Evolutionary conservation across 2,797 vertebrate species (phyloP).

Genomic region (Scleropages formosus): DNA sequence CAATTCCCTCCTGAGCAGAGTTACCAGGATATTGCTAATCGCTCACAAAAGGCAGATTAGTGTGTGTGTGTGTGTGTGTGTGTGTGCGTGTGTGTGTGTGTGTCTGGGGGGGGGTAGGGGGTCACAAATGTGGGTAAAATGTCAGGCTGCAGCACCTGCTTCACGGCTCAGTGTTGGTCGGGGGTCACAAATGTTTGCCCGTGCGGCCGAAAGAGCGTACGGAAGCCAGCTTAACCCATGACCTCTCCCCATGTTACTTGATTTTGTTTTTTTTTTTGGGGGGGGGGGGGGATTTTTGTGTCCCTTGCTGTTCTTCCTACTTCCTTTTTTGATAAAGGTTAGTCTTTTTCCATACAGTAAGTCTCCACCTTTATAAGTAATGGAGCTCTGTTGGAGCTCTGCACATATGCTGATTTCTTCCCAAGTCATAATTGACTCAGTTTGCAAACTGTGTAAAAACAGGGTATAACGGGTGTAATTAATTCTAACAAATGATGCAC

Average conservation of each 20-base stretch:
- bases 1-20: constrained; percentile 46
- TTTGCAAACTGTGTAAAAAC: too few species aligned
- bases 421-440: too few species aligned
- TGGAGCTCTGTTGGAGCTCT: too few species aligned
- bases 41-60: constrained; percentile 70
- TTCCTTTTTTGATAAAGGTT: neutral
- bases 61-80: neutral
- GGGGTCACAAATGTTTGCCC: constrained; percentile 34
- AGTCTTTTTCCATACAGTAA: neutral
- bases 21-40: constrained; percentile 67
- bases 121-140: constrained; percentile 59
- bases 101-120: constrained; percentile 21
- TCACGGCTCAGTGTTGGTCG: constrained; percentile 43
- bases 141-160: constrained; percentile 67
- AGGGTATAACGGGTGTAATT: too few species aligned
- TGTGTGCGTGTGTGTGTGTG: constrained; percentile 15
- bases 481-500: too few species aligned
- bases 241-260: neutral
- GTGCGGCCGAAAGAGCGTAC: constrained; percentile 12
- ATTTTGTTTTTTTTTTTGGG: constrained; percentile 32
- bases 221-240: neutral
- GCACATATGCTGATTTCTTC: too few species aligned
- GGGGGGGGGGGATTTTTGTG: constrained; percentile 40
- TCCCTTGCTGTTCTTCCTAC: constrained; percentile 22
- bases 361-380: too few species aligned